Evolutionary conservation across 2,113 vertebrate species (phyloP), one percentile per base, ranked within the genome.

Genomic region (Arothron firmamentum): DNA sequence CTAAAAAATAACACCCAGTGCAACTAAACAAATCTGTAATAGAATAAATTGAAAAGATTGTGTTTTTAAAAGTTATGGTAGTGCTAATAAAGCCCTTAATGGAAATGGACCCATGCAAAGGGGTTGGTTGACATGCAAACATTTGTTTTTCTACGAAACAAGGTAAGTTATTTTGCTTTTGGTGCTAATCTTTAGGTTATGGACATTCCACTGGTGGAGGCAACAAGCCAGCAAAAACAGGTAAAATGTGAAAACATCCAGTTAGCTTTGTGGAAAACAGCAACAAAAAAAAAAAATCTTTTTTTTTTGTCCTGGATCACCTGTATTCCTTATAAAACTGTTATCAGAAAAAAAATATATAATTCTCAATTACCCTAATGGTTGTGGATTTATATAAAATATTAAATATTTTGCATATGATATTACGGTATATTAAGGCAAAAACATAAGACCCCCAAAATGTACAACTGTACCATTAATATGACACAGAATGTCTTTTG

Each of bases 171-270:
- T 48, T 3, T 43, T 18, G 23, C 7, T 70, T 31, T 65, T 55
- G 61, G 15, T 73, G 5, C 56, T 66, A 50, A 14, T 63, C 2
- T 65, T 57, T 42, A 76, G 80, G 71, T 56, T 72, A 77, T 65
- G 78, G 78, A 67, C 69, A 81, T 45, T 49, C 45, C 5, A 80
- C 31, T 17, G 66, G 59, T 42, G 77, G 76, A 61, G 59, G 71
- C 12, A 61, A 23, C 21, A 85, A 69, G 31, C 64, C 67, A 47
- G 65, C 55, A 49, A 86, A 84, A 41, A 23, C 70, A 76, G 83
- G 85, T 85, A 68, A 61, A 6, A 17, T 17, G 6, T 17, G 16
- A 48, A 17, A 17, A 13, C 6, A 45, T 14, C 6, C 43, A 45
- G 16, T 45, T 16, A 45, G 11, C 43, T 45, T 45, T 45, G 6